Evolutionary conservation across 2,797 vertebrate species (phyloP).

Genomic region (Sebastes wilsoni): DNA sequence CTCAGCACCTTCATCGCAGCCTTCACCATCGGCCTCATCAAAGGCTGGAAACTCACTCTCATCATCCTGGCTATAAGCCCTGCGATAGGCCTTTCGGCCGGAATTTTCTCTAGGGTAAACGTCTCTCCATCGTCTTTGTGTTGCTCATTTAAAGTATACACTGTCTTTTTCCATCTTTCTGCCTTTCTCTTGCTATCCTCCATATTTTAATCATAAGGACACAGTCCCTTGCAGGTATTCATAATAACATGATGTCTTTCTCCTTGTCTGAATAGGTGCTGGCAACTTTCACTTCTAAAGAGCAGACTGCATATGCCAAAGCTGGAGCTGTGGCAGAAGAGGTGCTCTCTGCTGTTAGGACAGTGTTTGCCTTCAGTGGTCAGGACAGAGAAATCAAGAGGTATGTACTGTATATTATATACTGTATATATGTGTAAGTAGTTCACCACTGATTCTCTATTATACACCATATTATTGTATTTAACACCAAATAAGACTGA

Average conservation of each 20-base stretch:
- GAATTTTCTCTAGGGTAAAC: conserved; percentile 88
- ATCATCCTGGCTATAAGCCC: conserved; percentile 94
- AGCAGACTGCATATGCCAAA: conserved; percentile 94
- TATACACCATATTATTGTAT: too few species aligned
- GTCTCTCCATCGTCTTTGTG: not conserved
- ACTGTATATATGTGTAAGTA: too few species aligned
- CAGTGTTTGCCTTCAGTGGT: conserved; percentile 95
- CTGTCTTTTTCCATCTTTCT: not conserved
- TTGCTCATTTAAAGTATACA: not conserved
- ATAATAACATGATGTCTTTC: not conserved
- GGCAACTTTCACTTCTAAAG: conserved; percentile 90
- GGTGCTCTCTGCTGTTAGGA: conserved; percentile 90
- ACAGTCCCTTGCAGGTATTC: not conserved
- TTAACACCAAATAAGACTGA: too few species aligned
- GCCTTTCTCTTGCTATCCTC: not conserved
- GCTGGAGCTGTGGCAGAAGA: conserved; percentile 97
- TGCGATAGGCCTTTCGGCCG: conserved; percentile 87
- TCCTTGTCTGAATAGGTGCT: conserved; percentile 81
- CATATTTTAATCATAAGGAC: not conserved
- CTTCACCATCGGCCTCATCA: conserved; percentile 88
- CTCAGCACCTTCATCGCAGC: conserved; percentile 83
- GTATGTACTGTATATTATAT: conserved; percentile 45
- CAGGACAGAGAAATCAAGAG: conserved; percentile 92
- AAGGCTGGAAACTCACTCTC: conserved; percentile 96
- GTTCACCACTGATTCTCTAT: too few species aligned